These are phyloP conservation scores for Axea sp. DNA, from an alignment of 2,888 invertebrate genomes.

Conservation along the genomic window DNA sequence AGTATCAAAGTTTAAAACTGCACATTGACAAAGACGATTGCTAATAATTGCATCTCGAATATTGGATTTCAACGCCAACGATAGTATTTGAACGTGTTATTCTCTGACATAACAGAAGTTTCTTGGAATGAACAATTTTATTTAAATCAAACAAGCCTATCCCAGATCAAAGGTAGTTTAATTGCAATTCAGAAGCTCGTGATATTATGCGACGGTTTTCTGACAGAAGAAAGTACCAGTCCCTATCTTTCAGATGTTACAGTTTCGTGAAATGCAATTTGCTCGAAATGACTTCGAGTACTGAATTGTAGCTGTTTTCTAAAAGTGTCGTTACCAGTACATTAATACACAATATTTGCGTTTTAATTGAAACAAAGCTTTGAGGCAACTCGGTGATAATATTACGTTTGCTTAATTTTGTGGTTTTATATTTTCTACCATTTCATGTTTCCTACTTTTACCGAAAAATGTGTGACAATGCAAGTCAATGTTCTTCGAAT, in stretches of 20 bases:
- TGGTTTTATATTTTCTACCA: too few species aligned
- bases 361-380: constrained; percentile 1
- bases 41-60: constrained; percentile 13
- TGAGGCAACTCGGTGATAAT: neutral
- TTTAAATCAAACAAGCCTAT: constrained; percentile 39
- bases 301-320: constrained; percentile 13
- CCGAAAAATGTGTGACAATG: too few species aligned
- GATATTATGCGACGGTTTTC: constrained; percentile 20
- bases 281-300: constrained; percentile 28
- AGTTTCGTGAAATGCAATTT: constrained; percentile 43
- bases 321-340: constrained; percentile 5
- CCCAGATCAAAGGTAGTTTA: constrained; percentile 32
- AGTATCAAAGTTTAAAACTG: too few species aligned
- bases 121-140: constrained; percentile 18
- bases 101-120: neutral
- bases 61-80: constrained; percentile 12
- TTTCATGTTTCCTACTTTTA: too few species aligned
- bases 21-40: neutral
- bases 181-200: constrained; percentile 38
- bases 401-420: neutral
- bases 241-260: constrained; percentile 37
- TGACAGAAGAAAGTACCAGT: constrained; percentile 24
- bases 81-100: constrained; percentile 11
- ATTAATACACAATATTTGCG: constrained; percentile 38
- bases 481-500: too few species aligned